A percentile compares a stretch with the other conserved stretches of the same genome.
These are phyloP conservation scores for Carabus problematicus DNA, from an alignment of 2,888 invertebrate genomes.

Conservation along the genomic window DNA sequence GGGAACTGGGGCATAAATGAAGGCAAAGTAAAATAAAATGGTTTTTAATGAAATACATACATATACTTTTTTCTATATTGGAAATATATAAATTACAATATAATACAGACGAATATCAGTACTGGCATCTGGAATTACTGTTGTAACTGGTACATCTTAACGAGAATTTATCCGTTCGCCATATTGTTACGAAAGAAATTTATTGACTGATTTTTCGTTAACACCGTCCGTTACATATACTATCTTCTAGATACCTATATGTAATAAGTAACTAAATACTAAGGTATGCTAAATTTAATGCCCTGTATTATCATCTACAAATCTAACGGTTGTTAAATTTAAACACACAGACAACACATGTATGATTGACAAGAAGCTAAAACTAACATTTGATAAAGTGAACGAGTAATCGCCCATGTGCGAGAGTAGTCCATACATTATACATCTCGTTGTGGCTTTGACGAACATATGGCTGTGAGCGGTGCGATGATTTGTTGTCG, in stretches of 20 bases:
- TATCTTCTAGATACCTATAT: constrained; percentile 12
- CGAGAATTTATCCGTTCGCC: background rate
- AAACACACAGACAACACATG: constrained; percentile 16
- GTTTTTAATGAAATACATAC: constrained; percentile 9
- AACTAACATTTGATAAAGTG: background rate
- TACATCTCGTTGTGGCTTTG: too few species aligned
- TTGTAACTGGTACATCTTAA: constrained; percentile 16
- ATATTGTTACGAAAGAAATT: background rate
- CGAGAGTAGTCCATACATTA: background rate
- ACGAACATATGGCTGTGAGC: constrained; percentile 16
- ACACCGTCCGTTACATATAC: too few species aligned
- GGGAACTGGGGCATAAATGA: too few species aligned
- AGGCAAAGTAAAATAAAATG: too few species aligned
- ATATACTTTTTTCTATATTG: constrained; percentile 9
- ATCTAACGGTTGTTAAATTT: constrained; percentile 21
- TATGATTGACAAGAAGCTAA: constrained; percentile 7
- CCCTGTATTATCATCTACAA: constrained; percentile 22
- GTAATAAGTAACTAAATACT: constrained; percentile 40
- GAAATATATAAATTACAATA: constrained; percentile 18
- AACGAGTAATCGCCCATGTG: constrained; percentile 1
- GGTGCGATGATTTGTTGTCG: constrained; percentile 7
- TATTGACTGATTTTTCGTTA: too few species aligned
- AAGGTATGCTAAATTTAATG: constrained; percentile 34
- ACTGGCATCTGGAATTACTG: constrained; percentile 37
- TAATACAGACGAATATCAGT: constrained; percentile 39